A percentile compares a stretch with the other conserved stretches of the same genome.
phyloP scores from a whole-genome alignment of 2,888 invertebrate species.

The Caenorhabditis virilis region DNA sequence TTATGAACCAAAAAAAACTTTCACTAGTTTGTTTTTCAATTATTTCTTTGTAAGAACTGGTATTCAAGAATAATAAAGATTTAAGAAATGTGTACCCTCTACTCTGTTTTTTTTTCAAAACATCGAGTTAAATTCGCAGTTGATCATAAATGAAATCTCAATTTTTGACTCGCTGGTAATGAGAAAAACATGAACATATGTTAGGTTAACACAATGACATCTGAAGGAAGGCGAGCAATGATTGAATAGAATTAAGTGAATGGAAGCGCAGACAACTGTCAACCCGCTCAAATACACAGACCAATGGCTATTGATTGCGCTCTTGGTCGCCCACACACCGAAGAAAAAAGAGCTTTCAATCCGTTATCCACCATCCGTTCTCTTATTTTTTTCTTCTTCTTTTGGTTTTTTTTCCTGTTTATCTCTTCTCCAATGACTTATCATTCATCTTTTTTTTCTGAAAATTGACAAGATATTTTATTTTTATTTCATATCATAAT shows the following conservation, averaged over 20 bases:
- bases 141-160: not conserved
- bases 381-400: too few species aligned
- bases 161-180: not conserved
- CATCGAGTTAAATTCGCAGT: not conserved
- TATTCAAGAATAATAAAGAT: not conserved
- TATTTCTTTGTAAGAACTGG: not conserved
- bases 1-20: not conserved
- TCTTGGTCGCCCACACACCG: too few species aligned
- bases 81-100: not conserved
- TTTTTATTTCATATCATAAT: too few species aligned
- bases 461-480: too few species aligned
- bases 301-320: conserved; percentile 39
- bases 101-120: not conserved
- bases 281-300: conserved; percentile 27
- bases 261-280: conserved; percentile 7
- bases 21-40: not conserved
- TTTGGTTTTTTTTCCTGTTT: too few species aligned
- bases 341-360: too few species aligned
- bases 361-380: too few species aligned
- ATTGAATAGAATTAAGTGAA: not conserved
- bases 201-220: conserved; percentile 5
- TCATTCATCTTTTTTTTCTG: too few species aligned
- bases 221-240: not conserved
- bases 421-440: too few species aligned
- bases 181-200: conserved; percentile 33